These are phyloP conservation scores for Enteromius paludinosus DNA, from an alignment of 2,797 vertebrate genomes.

Conservation along the genomic window DNA sequence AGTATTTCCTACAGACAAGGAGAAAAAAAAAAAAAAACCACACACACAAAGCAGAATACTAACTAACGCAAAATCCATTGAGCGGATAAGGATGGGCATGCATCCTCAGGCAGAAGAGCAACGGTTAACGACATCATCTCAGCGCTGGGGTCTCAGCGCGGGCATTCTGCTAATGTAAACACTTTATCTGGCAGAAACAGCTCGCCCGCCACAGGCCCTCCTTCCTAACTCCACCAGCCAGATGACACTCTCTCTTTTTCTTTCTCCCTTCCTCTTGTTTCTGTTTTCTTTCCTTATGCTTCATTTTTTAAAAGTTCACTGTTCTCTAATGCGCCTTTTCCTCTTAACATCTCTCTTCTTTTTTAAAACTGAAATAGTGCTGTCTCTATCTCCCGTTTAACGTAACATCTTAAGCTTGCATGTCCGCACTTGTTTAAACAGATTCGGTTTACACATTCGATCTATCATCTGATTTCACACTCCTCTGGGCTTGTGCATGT, in stretches of 20 bases:
- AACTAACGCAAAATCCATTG: conserved; percentile 37
- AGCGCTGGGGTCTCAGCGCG: conserved; percentile 18
- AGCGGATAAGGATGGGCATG: conserved; percentile 33
- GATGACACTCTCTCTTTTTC: conserved; percentile 49
- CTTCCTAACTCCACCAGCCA: conserved; percentile 36
- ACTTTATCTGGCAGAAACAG: conserved; percentile 71
- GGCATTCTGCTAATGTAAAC: conserved; percentile 44
- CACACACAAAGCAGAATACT: conserved; percentile 11
- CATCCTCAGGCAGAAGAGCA: conserved; percentile 23
- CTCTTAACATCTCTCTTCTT: neutral
- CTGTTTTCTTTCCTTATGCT: neutral
- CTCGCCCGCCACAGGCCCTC: conserved; percentile 60
- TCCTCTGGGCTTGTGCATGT: conserved; percentile 64
- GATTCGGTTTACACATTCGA: conserved; percentile 65
- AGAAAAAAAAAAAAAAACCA: neutral
- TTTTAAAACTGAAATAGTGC: neutral
- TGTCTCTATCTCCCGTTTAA: neutral
- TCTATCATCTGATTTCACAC: conserved; percentile 70
- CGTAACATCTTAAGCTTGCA: conserved; percentile 31
- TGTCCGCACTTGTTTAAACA: conserved; percentile 55
- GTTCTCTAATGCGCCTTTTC: neutral
- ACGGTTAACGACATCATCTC: conserved; percentile 30
- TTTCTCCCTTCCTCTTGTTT: neutral
- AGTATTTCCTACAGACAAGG: conserved; percentile 3
- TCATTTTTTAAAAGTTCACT: conserved; percentile 4